Percentiles rank a stretch among this genome's conserved stretches.
Conservation (phyloP, 2,797 vertebrate genomes). For the Phyllotis vaccarum region DNA sequence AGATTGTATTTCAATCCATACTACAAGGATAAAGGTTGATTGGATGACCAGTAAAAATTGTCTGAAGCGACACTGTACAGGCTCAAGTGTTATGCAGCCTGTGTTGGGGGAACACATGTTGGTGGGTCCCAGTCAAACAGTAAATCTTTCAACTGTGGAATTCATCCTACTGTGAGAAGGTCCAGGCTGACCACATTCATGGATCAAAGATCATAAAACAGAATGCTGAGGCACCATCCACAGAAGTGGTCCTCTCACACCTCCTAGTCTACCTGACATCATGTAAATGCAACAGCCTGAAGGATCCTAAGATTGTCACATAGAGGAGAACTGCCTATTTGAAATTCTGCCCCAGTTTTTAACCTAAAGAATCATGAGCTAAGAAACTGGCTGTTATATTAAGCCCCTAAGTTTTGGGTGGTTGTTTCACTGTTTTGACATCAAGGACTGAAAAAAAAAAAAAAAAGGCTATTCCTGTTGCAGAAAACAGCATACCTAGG, state of each 20-base stretch:
- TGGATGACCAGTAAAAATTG: background rate
- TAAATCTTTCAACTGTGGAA: background rate
- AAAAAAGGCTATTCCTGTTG: background rate
- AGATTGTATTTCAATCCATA: background rate
- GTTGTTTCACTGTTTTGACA: background rate
- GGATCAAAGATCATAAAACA: background rate
- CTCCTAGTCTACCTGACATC: background rate
- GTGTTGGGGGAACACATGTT: background rate
- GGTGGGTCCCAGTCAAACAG: background rate
- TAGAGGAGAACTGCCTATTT: background rate
- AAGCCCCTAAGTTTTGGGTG: background rate
- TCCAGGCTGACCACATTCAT: background rate
- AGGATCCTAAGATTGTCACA: background rate
- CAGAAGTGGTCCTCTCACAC: background rate
- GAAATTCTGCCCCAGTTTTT: background rate
- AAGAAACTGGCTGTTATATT: background rate
- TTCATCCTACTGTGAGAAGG: background rate
- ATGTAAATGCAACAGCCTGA: background rate
- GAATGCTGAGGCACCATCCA: background rate
- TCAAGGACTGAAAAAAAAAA: background rate
- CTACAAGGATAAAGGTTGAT: background rate
- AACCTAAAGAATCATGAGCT: background rate
- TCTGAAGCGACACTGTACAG: background rate
- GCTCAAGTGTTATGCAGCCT: background rate
- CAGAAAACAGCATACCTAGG: background rate